A percentile compares a stretch with the other conserved stretches of the same genome.
These are phyloP conservation scores for Falco novaeseelandiae DNA, from an alignment of 2,797 vertebrate genomes.

Conservation along the genomic window DNA sequence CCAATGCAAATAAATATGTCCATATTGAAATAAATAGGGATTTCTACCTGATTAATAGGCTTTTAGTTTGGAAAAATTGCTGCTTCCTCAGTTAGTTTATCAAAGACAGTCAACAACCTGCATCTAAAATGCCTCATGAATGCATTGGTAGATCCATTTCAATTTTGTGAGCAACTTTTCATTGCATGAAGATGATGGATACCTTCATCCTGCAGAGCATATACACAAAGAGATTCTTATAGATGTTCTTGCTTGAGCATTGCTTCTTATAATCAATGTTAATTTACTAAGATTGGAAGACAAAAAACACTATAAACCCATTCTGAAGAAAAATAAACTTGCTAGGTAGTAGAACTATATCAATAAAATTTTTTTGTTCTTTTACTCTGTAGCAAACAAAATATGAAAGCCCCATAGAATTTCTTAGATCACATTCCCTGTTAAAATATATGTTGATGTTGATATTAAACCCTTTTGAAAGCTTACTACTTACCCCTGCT, in stretches of 20 bases:
- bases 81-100: neutral
- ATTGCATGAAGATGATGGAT: neutral
- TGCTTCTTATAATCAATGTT: neutral
- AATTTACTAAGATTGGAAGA: neutral
- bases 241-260: neutral
- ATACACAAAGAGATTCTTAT: neutral
- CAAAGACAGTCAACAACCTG: neutral
- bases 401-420: neutral
- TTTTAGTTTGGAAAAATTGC: neutral
- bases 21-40: neutral
- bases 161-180: neutral
- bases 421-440: neutral
- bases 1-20: neutral
- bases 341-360: neutral
- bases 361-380: neutral
- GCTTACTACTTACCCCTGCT: neutral
- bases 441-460: neutral
- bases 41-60: neutral
- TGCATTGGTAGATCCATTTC: neutral
- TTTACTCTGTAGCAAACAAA: neutral
- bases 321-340: neutral
- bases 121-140: neutral
- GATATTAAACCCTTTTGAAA: neutral
- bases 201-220: neutral
- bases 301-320: neutral